Conservation (phyloP, 2,113 vertebrate genomes). For the Hymenochirus boettgeri region DNA sequence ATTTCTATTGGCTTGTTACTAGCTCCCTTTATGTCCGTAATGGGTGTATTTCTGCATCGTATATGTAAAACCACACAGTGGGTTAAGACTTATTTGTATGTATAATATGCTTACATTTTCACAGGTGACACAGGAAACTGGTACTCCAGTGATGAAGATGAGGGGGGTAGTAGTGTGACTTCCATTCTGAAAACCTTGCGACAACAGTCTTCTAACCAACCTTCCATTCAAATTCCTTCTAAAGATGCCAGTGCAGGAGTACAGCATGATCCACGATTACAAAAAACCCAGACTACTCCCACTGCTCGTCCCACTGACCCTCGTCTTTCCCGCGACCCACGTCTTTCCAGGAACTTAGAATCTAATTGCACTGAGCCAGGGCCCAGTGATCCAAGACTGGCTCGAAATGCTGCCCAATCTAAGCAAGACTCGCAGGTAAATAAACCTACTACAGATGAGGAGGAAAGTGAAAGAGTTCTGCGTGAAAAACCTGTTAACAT, state of each 20-base stretch:
- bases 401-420: constrained; percentile 61
- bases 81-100: no score
- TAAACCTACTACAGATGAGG: constrained; percentile 62
- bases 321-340: constrained; percentile 76
- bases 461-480: constrained; percentile 77
- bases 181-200: constrained; percentile 86
- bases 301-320: constrained; percentile 63
- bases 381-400: constrained; percentile 62
- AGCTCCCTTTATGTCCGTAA: no score
- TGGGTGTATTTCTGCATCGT: no score
- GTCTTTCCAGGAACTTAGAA: constrained; percentile 65
- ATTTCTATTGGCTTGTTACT: no score
- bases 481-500: constrained; percentile 81
- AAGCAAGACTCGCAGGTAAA: constrained; percentile 48
- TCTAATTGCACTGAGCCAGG: constrained; percentile 51
- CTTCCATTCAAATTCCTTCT: constrained; percentile 20
- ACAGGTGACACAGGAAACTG: constrained; percentile 87
- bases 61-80: no score
- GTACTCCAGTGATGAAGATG: constrained; percentile 95
- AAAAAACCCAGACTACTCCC: constrained; percentile 57
- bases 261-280: constrained; percentile 72
- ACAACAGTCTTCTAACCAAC: constrained; percentile 70
- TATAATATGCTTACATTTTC: background rate
- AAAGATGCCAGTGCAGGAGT: constrained; percentile 39
- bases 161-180: constrained; percentile 84